These are phyloP conservation scores for Callosobruchus maculatus DNA, from an alignment of 2,888 invertebrate genomes.

Conservation along the genomic window DNA sequence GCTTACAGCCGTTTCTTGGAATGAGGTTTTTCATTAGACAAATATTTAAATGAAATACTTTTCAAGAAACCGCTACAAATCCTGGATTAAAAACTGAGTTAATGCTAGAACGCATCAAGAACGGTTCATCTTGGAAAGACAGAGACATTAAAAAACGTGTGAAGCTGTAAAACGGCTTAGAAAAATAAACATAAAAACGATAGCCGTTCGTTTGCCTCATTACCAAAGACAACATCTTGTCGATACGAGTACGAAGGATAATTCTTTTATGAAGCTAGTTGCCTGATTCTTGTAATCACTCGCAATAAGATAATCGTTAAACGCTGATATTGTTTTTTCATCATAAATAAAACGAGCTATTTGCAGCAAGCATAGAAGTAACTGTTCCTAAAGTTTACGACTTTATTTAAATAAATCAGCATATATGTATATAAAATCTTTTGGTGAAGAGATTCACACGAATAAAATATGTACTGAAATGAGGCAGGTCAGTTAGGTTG, in stretches of 20 bases:
- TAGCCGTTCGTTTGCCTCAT: neutral
- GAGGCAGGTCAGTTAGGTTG: neutral
- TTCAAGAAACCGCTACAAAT: too few species aligned
- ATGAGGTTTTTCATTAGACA: too few species aligned
- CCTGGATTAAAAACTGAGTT: too few species aligned
- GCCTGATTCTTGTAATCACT: neutral
- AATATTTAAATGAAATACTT: too few species aligned
- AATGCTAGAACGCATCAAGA: too few species aligned
- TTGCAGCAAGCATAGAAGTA: conserved; percentile 6
- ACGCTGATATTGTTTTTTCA: neutral
- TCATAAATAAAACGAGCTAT: neutral
- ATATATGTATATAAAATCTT: conserved; percentile 22
- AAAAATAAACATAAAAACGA: neutral
- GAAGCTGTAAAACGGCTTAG: too few species aligned
- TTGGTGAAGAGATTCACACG: conserved; percentile 21
- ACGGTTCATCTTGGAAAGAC: too few species aligned
- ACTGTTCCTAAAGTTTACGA: conserved; percentile 21
- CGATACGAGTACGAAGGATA: neutral
- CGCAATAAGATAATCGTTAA: neutral
- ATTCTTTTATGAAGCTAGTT: neutral
- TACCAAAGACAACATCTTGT: neutral
- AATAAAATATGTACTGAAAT: neutral
- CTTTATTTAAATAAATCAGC: conserved; percentile 32
- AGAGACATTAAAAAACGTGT: too few species aligned
- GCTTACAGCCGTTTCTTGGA: too few species aligned